Evolutionary conservation across 2,888 invertebrate genomes (phyloP), one percentile per base, ranked within the genome.

Genomic region (Drosophila pseudotakahashii): DNA sequence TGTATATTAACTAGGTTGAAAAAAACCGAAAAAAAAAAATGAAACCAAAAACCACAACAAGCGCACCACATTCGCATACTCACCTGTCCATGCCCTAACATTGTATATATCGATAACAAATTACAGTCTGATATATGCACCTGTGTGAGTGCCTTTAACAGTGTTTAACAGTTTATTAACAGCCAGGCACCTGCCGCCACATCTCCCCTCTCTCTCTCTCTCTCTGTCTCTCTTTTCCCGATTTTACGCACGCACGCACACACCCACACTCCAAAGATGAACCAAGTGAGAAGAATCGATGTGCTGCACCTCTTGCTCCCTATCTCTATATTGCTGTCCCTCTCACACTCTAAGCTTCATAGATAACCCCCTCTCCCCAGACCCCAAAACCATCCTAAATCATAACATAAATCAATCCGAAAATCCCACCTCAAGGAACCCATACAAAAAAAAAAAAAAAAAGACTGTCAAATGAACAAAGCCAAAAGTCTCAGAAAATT

Each of bases 1-100:
- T 81, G 71, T 78, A 68, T 81, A 51, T 63, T 61, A 47, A 75
- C 64, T 78, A 63, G 66, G 50, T 61, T 61, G 55, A 32, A 53
- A n/a, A 10, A 32, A 16, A 36, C 19, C 26, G 44, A 48, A 48
- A 26, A n/a, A 11, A 41, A 51, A 39, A 32, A 34, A 26, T 26
- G 16, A 34, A 51, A 41, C n/a, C 14, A 53, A 45, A 50, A 47
- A 55, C 32, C 48, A 64, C 39, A 58, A 34, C 53, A 73, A 41
- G 32, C 36, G 67, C 41, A 60, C 47, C 52, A 54, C 52, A 58
- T 45, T 34, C 58, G 53, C 68, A 57, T 53, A 44, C 52, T 67
- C 68, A 67, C 64, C 64, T 63, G 64, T 52, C 42, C 44, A 51
- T 63, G 47, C 32, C 30, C 32, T 19, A 51, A 44, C 14, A 42